These are phyloP conservation scores for Mycalesis mineus DNA, from an alignment of 2,888 invertebrate genomes.

Conservation along the genomic window DNA sequence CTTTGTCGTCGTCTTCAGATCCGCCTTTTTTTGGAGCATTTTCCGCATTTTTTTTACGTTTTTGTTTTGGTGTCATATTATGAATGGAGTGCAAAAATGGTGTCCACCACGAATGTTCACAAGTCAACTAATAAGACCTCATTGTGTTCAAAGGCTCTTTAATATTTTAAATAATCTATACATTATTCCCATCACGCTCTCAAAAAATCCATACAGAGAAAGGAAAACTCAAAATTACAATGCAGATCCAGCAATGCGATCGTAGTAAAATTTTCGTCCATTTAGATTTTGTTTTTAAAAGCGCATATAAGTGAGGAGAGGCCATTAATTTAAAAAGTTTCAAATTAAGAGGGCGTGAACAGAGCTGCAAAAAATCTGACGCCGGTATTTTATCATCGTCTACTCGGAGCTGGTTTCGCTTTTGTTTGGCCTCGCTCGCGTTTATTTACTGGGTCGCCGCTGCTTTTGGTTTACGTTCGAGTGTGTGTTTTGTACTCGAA, in stretches of 20 bases:
- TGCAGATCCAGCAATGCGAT: not conserved
- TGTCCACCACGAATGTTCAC: no score
- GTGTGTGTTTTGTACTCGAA: not conserved
- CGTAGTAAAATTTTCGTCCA: constrained; percentile 11
- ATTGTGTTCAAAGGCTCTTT: no score
- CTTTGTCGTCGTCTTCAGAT: no score
- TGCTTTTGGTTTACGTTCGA: not conserved
- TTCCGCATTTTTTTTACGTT: no score
- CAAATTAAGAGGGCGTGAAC: constrained; percentile 15
- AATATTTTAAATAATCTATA: no score
- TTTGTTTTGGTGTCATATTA: no score
- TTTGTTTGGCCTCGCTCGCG: constrained; percentile 8
- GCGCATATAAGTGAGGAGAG: constrained; percentile 7
- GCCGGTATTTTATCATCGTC: constrained; percentile 11
- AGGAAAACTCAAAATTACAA: not conserved
- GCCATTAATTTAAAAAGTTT: constrained; percentile 21
- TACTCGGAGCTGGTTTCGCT: constrained; percentile 3
- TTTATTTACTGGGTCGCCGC: constrained; percentile 5
- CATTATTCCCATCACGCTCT: no score
- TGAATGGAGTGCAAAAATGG: no score
- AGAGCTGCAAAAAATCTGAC: constrained; percentile 13
- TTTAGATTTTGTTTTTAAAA: constrained; percentile 18
- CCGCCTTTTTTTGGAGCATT: no score
- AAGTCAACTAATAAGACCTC: no score
- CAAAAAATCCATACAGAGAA: not conserved